Evolutionary conservation across 2,113 vertebrate species (phyloP).

Genomic region (Chaenocephalus aceratus): DNA sequence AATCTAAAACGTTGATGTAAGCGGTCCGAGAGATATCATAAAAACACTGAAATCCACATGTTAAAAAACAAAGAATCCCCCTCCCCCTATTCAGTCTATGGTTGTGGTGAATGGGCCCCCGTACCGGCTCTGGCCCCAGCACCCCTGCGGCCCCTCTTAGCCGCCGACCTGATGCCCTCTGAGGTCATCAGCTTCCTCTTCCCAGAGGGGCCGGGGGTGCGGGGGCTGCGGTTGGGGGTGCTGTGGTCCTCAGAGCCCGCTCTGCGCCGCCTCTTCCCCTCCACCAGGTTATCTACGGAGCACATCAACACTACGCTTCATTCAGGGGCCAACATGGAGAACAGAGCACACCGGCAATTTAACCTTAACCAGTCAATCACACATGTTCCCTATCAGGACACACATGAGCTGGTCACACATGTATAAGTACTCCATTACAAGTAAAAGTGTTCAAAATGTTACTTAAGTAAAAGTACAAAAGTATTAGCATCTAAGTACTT

Average conservation of each 20-base stretch:
- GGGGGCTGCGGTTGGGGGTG: constrained; percentile 83
- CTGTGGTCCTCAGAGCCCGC: constrained; percentile 76
- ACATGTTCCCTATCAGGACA: too few species aligned
- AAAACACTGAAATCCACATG: too few species aligned
- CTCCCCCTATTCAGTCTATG: not conserved
- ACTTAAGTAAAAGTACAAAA: too few species aligned
- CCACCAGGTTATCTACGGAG: constrained; percentile 94
- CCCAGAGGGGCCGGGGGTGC: constrained; percentile 81
- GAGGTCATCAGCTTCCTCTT: constrained; percentile 90
- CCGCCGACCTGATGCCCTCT: constrained; percentile 87
- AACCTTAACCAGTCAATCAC: too few species aligned
- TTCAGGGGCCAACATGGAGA: not conserved
- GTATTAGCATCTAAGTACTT: too few species aligned
- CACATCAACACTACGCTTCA: not conserved
- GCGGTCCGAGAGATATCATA: too few species aligned
- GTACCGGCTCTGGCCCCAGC: constrained; percentile 85
- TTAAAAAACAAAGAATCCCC: not conserved
- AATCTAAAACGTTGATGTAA: not conserved
- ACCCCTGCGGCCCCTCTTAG: constrained; percentile 92
- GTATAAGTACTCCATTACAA: too few species aligned
- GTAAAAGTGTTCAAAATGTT: too few species aligned
- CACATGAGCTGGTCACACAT: too few species aligned
- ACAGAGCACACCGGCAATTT: not conserved
- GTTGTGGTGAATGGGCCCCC: constrained; percentile 13
- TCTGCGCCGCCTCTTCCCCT: constrained; percentile 94